Evolutionary conservation across 37 sponge, comb jelly and placozoan species (phyloP), one percentile per base, ranked within the genome.

Genomic region (Agelas oroides): DNA sequence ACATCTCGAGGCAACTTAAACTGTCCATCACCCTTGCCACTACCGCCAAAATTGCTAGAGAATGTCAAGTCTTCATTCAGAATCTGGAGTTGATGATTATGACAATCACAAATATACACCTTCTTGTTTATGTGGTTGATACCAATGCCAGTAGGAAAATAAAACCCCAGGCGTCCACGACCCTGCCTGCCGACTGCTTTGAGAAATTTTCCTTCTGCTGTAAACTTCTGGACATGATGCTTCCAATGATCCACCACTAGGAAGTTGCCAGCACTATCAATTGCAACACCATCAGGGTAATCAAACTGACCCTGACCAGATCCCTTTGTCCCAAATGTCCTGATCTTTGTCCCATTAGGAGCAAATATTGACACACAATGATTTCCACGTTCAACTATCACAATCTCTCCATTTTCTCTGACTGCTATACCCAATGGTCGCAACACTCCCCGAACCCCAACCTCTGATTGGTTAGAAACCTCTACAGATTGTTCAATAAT

Each of bases 11-110:
- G 88, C 23, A 75, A 36, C 34, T 68, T 78, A 67, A 92, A 87
- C 76, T 87, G 77, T 8, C 88, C 88, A 12, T 64, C 64, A 3
- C 58, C 79, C 5, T 37, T 32, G 0, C 92, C 85, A 11, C 65
- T 20, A 23, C 38, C 34, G 6, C 92, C 92, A 75, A 92, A 87
- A 13, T 27, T 77, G 53, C 76, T 72, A 38, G 53, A 78, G 37
- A 80, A 84, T 38, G 80, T 73, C 27, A 87, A 76, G 76, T 87
- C 85, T 5, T 76, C 62, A 35, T 69, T 70, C 41, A 87, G 81
- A 15, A 92, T 71, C 46, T 92, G 92, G 14, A 92, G 36, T 30
- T 85, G 33, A 40, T 92, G 79, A 40, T 92, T 92, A 14, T 57
- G 70, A 6, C 38, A 65, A 55, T 92, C 92, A 16, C 71, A 80